Base-by-base conservation (phyloP, 2,888 invertebrate species). In the Eupithecia subfuscata region DNA sequence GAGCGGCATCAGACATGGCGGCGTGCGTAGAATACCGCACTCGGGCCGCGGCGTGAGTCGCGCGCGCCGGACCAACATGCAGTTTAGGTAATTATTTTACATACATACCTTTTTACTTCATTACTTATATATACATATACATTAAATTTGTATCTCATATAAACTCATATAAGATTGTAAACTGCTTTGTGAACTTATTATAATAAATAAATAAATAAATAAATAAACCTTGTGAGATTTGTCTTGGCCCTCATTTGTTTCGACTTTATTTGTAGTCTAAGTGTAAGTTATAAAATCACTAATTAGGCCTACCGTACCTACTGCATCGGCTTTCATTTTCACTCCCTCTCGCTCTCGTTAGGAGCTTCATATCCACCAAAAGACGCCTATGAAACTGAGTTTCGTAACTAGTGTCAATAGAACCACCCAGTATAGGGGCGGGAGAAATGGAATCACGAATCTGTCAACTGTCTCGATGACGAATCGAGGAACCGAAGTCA, bases 1-100 rank as follows among this genome's bases (percentile, higher is more conserved):
- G 79, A 96, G 97, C 86, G 96, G 97, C 84, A 97, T 96, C 87
- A 95, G 97, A 84, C 97, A 96, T 92, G 96, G 96, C 78, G 97
- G 96, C 79, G 96, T 97, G 78, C 96, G 98, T 81, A 96, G 98
- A 88, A 97, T 98, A 92, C 98, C 98, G 80, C 97, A 97, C 89
- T 96, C 96, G 60, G 96, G 96, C 79, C 96, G 97, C 87, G 97
- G 97, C 81, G 96, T 98, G 80, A 96, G 96, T 77, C 96, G 99
- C 86, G 96, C 98, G 74, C 96, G 99, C 79, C 96, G 98, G 88
- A 97, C 97, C 85, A 98, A 98, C 93, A 98, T 99, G 98, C 98
- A 98, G 95, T 99, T 99, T 89, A 97, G 96, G 96, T 97, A 95
- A 88, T 56, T 56, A 56, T 56, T 56, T 56, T 11, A 56, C n/a